Conservation (phyloP, 2,888 invertebrate genomes). For the Agriopis marginaria region DNA sequence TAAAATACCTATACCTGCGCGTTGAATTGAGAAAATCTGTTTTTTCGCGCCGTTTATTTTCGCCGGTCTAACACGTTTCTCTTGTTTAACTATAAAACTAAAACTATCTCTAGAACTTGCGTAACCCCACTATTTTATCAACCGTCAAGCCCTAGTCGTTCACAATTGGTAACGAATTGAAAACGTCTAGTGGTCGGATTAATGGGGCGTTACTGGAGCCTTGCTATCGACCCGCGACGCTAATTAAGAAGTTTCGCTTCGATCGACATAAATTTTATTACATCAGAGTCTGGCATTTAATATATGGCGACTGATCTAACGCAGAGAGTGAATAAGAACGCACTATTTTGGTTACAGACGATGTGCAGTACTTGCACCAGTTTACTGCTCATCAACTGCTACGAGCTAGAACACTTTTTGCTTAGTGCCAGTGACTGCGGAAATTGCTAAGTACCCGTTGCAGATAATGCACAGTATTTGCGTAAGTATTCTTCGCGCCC, state of each 20-base stretch:
- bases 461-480: too few relatives aligned
- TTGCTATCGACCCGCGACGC: constrained; percentile 61
- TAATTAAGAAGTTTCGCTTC: constrained; percentile 78
- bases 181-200: constrained; percentile 61
- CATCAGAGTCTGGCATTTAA: constrained; percentile 42
- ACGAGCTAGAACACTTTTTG: too few relatives aligned
- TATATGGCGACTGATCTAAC: constrained; percentile 1
- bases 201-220: constrained; percentile 63
- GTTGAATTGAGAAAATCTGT: too few relatives aligned
- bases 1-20: too few relatives aligned
- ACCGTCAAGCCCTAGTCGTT: constrained; percentile 28
- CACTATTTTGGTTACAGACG: background rate
- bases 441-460: too few relatives aligned
- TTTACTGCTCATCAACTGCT: too few relatives aligned
- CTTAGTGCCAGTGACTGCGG: too few relatives aligned
- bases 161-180: constrained; percentile 62
- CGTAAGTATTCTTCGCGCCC: too few relatives aligned
- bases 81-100: background rate
- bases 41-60: too few relatives aligned
- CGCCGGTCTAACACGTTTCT: background rate
- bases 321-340: background rate
- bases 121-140: constrained; percentile 23
- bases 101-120: constrained; percentile 17
- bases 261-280: constrained; percentile 74
- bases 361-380: too few relatives aligned